Conservation (phyloP, 1,140 invertebrate genomes). For the Lepidotrigona ventralis region DNA sequence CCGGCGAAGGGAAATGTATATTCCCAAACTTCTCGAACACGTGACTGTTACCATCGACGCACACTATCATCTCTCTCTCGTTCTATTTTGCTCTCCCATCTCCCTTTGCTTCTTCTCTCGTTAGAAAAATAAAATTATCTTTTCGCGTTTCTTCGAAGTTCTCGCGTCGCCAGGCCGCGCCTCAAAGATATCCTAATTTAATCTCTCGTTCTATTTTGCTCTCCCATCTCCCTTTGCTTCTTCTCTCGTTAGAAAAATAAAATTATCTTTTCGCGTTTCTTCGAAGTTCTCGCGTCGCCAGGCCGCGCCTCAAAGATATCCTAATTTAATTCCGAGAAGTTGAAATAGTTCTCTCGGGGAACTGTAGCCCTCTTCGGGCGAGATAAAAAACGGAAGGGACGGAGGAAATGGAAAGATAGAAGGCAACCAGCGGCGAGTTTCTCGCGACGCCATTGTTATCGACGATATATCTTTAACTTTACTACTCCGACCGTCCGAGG, state of each 20-base stretch:
- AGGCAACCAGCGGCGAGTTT: not conserved
- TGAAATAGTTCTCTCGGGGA: not conserved
- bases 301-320: slow-evolving; percentile 31
- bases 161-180: not conserved
- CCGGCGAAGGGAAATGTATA: not conserved
- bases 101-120: too few relatives aligned
- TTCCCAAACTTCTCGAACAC: not conserved
- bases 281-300: slow-evolving; percentile 10
- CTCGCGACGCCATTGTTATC: not conserved
- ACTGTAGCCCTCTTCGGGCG: not conserved
- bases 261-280: not conserved
- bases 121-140: too few relatives aligned
- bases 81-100: not conserved
- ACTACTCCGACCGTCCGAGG: not conserved
- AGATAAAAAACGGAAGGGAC: not conserved
- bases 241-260: too few relatives aligned
- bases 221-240: too few relatives aligned
- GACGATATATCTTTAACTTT: slow-evolving; percentile 28
- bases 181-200: slow-evolving; percentile 42
- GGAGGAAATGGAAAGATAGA: not conserved
- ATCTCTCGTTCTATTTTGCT: not conserved
- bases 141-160: not conserved
- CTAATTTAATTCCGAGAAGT: slow-evolving; percentile 38
- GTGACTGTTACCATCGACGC: not conserved
- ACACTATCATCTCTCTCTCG: slow-evolving; percentile 2